These are phyloP conservation scores for Synanthedon tipuliformis DNA, from an alignment of 2,888 invertebrate genomes.

Conservation along the genomic window DNA sequence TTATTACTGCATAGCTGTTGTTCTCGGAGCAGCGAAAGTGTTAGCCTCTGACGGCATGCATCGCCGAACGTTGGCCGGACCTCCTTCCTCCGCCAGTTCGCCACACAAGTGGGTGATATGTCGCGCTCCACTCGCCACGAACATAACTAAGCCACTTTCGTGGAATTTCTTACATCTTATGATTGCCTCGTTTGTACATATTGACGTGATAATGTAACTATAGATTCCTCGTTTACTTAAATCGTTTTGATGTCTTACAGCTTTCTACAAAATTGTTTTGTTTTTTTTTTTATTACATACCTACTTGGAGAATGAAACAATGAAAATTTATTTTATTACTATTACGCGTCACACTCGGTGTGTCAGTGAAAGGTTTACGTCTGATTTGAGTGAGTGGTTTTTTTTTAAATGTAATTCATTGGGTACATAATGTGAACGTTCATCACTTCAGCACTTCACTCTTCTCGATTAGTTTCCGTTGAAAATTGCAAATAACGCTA, in stretches of 20 bases:
- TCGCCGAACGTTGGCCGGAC: slow-evolving; percentile 14
- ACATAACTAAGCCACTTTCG: slow-evolving; percentile 30
- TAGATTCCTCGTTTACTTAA: slow-evolving; percentile 10
- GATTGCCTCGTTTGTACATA: slow-evolving; percentile 16
- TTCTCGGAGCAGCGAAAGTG: slow-evolving; percentile 42
- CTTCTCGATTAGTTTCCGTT: no score
- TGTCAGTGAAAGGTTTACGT: slow-evolving; percentile 20
- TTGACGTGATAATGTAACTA: slow-evolving; percentile 19
- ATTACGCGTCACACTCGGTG: slow-evolving; percentile 11
- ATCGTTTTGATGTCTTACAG: slow-evolving; percentile 27
- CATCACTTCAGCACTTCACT: no score
- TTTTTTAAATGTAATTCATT: no score
- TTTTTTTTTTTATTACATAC: background rate
- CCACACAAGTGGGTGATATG: slow-evolving; percentile 41
- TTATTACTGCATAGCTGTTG: background rate
- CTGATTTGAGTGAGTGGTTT: no score
- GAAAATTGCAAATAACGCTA: no score
- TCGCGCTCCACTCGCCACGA: slow-evolving; percentile 44
- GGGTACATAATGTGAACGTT: no score
- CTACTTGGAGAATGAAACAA: slow-evolving; percentile 6
- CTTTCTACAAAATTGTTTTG: slow-evolving; percentile 15
- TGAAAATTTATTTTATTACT: slow-evolving; percentile 3
- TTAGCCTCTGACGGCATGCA: slow-evolving; percentile 14
- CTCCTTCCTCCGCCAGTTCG: slow-evolving; percentile 5
- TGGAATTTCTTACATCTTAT: slow-evolving; percentile 35